These are phyloP conservation scores for Sciaenops ocellatus DNA, from an alignment of 2,797 vertebrate species.

Conservation along the genomic window DNA sequence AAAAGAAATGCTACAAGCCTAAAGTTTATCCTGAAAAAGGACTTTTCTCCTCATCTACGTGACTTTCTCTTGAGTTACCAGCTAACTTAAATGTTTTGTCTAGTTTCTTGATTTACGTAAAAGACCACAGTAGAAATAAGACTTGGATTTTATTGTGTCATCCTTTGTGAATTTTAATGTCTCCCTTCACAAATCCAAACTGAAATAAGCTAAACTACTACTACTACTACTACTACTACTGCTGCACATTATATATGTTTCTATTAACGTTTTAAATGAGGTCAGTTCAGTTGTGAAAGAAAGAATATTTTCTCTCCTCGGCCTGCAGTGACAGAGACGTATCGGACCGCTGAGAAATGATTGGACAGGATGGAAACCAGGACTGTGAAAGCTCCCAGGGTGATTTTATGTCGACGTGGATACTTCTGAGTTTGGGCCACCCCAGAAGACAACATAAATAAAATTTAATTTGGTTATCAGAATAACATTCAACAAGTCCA, in stretches of 20 bases:
- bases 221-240: too few relatives aligned
- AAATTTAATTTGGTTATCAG: slow-evolving; percentile 48
- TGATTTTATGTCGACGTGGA: slow-evolving; percentile 63
- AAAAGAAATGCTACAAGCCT: not conserved
- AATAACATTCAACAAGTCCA: slow-evolving; percentile 40
- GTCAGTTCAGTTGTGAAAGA: slow-evolving; percentile 15
- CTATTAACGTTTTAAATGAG: not conserved
- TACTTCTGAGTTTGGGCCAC: slow-evolving; percentile 56
- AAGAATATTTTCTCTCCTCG: slow-evolving; percentile 22
- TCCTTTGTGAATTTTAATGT: not conserved
- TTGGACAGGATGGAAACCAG: slow-evolving; percentile 65
- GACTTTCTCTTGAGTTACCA: not conserved
- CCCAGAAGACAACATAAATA: slow-evolving; percentile 58
- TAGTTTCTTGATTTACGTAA: not conserved
- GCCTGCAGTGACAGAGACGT: slow-evolving; percentile 41
- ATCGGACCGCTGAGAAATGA: slow-evolving; percentile 45
- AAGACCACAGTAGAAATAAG: not conserved
- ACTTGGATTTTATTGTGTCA: not conserved
- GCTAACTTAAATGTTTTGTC: not conserved
- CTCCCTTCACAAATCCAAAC: not conserved
- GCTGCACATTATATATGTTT: not conserved
- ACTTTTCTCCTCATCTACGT: not conserved
- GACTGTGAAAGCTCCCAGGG: slow-evolving; percentile 58
- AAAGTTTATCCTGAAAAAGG: not conserved
- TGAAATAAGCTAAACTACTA: not conserved